Base-by-base conservation (phyloP, 1,140 invertebrate species). In the Drosophila melanogaster region DNA sequence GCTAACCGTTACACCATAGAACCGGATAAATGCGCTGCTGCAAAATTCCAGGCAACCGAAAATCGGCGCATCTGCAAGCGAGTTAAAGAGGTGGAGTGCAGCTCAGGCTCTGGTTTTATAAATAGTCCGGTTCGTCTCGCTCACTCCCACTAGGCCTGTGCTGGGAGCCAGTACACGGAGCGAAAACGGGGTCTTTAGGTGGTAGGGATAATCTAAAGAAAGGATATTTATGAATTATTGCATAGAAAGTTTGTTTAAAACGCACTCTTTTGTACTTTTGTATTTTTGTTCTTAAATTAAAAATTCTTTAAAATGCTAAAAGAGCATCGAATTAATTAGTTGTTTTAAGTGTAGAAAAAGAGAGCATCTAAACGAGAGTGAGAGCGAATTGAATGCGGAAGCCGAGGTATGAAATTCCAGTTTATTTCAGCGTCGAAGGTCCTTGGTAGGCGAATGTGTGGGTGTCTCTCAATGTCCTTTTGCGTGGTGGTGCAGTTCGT, bases 1-100 rank as follows among this genome's bases (percentile, higher is more conserved):
- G 95, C 96, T 96, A 95, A 96, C 96, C 96, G 96, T 96, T 96
- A 96, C 96, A 96, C 96, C 96, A 96, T 96, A 94, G 95, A 94
- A 96, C 91, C 91, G 30, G 43, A 41, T 66, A n/a, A 35, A n/a
- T 24, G 44, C 62, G 17, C 15, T 26, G 62, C n/a, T 14, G 38
- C 44, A 44, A 24, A 61, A 26, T 38, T 17, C 6, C 24, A 10
- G 2, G 12, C 33, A 33, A n/a, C 4, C 26, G 26, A 33, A 33
- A 43, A 12, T 17, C 17, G n/a, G 26, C 44, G 44, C 44, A 46
- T 24, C 44, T 12, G 40, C 7, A n/a, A 17, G 40, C n/a, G 40
- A 17, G 2, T 0, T n/a, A 33, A 19, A 22, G 49, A 33, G 22
- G 26, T 11, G 43, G 43, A 37, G 50, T 17, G 50, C 33, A n/a